Percentiles rank a stretch among this genome's conserved stretches.
Conservation (phyloP, 2,113 vertebrate species). For the Sceloporus undulatus region DNA sequence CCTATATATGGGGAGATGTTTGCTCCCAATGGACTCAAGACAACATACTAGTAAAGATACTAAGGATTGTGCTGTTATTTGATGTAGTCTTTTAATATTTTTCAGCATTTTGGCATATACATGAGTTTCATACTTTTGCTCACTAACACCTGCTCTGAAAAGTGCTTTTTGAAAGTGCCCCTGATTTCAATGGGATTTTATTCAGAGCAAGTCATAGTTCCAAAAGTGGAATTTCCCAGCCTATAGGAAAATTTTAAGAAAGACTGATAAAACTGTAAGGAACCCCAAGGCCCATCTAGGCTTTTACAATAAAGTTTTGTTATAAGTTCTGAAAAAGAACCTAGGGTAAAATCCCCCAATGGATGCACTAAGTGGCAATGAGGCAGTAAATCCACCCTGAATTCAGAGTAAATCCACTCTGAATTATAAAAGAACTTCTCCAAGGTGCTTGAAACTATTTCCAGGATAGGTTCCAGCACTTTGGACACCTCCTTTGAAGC, state of each 20-base stretch:
- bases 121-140: background rate
- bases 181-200: background rate
- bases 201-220: background rate
- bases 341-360: background rate
- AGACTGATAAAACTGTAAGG: too few relatives aligned
- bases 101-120: background rate
- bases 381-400: too few relatives aligned
- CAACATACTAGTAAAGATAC: background rate
- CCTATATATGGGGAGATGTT: too few relatives aligned
- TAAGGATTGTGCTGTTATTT: background rate
- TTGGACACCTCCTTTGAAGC: too few relatives aligned
- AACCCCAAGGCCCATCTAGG: too few relatives aligned
- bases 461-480: too few relatives aligned
- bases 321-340: background rate
- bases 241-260: too few relatives aligned
- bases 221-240: too few relatives aligned
- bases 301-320: background rate
- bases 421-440: too few relatives aligned
- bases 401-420: too few relatives aligned
- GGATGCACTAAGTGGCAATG: too few relatives aligned
- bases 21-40: background rate
- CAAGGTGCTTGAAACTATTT: too few relatives aligned
- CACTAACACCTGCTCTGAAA: background rate
- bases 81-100: background rate
- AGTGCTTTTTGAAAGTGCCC: background rate